Conservation (phyloP, 2,113 vertebrate genomes). For the Onychostruthus taczanowskii region DNA sequence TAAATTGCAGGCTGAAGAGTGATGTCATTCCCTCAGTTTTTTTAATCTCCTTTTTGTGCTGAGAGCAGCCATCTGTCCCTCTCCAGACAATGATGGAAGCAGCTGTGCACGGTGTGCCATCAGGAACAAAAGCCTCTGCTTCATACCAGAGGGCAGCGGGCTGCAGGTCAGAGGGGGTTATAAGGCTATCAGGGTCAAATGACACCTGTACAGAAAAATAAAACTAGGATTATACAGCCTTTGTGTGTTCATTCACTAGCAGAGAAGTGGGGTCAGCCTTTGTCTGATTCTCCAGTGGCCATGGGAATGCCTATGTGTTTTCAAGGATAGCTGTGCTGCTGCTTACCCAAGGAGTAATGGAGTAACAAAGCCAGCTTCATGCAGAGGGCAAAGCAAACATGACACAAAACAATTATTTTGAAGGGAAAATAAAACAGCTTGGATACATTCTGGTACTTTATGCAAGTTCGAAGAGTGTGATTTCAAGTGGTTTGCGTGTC, state of each 20-base stretch:
- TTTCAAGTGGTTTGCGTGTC: background rate
- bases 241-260: background rate
- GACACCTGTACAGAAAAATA: background rate
- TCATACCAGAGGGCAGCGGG: background rate
- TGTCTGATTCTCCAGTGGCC: background rate
- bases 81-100: background rate
- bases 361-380: background rate
- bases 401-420: background rate
- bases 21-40: background rate
- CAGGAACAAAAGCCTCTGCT: slow-evolving; percentile 26
- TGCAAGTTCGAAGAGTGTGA: background rate
- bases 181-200: slow-evolving; percentile 11
- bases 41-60: slow-evolving; percentile 51
- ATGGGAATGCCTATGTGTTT: background rate
- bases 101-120: slow-evolving; percentile 29
- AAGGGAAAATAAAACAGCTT: background rate
- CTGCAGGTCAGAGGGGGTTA: background rate
- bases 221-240: background rate
- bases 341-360: background rate
- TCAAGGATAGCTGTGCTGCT: rapidly evolving
- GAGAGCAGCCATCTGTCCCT: slow-evolving; percentile 60
- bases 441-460: background rate
- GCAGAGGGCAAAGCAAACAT: background rate
- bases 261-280: background rate
- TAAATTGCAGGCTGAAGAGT: background rate